Percentiles rank a stretch among this genome's conserved stretches.
These are phyloP conservation scores for Siphamia tubifer DNA, from an alignment of 2,113 vertebrate species.

Conservation along the genomic window DNA sequence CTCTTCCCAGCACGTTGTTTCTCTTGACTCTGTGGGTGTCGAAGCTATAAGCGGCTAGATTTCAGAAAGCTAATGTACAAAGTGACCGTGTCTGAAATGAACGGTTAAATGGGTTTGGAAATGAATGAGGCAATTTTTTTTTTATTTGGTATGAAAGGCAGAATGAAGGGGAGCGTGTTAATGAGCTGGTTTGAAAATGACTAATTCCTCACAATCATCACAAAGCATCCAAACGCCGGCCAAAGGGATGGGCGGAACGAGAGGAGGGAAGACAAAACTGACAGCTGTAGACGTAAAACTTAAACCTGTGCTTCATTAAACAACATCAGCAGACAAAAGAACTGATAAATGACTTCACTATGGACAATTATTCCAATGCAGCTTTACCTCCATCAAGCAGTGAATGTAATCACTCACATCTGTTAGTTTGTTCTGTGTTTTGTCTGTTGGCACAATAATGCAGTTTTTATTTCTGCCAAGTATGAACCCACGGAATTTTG, in stretches of 20 bases:
- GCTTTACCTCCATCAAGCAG: too few species aligned
- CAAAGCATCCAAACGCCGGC: neutral
- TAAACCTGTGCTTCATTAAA: neutral
- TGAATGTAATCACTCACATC: too few species aligned
- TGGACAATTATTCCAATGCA: neutral
- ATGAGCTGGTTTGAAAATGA: slow-evolving; percentile 43
- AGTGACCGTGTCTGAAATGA: slow-evolving; percentile 30
- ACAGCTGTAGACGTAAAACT: neutral
- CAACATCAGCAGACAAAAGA: neutral
- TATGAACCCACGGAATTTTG: too few species aligned
- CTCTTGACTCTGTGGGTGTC: slow-evolving; percentile 31
- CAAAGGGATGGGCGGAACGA: neutral
- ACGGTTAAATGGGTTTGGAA: slow-evolving; percentile 37
- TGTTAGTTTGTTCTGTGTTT: too few species aligned
- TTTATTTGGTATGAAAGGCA: slow-evolving; percentile 22
- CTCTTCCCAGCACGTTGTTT: slow-evolving; percentile 26
- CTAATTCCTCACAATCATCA: neutral
- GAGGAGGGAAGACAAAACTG: neutral
- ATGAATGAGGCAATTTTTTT: slow-evolving; percentile 22
- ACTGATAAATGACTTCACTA: neutral
- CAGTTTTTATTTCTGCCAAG: too few species aligned
- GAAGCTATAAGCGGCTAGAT: slow-evolving; percentile 5
- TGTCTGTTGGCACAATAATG: too few species aligned
- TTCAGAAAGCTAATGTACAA: slow-evolving; percentile 33
- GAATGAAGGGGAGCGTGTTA: slow-evolving; percentile 20